phyloP scores from a whole-genome alignment of 1,140 invertebrate species.

The Apis dorsata region DNA sequence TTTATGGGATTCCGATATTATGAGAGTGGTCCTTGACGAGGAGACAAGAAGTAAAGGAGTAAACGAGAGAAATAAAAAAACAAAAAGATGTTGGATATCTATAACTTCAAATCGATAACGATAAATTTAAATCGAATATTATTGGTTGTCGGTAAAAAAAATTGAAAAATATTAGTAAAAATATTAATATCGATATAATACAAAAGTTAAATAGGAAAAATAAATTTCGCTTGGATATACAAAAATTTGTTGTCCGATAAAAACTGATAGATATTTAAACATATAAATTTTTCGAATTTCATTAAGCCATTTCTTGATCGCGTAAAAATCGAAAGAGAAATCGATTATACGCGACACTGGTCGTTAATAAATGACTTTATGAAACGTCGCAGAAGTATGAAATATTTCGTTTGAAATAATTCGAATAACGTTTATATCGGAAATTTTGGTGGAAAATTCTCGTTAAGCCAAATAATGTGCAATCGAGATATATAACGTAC shows the following conservation, averaged over 20 bases:
- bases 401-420: background rate
- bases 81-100: too few species aligned
- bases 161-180: background rate
- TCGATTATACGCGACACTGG: too few species aligned
- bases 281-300: conserved; percentile 26
- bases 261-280: background rate
- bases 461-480: too few species aligned
- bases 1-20: conserved; percentile 38
- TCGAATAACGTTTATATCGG: background rate
- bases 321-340: background rate
- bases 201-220: background rate
- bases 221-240: background rate
- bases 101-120: background rate
- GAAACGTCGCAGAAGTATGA: background rate
- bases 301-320: conserved; percentile 1
- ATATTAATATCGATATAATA: background rate
- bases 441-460: too few species aligned
- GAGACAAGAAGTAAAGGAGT: background rate
- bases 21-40: conserved; percentile 4
- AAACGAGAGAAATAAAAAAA: background rate
- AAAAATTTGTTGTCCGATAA: background rate
- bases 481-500: too few species aligned
- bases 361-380: too few species aligned
- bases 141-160: background rate
- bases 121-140: conserved; percentile 6